Conservation (phyloP, 2,797 vertebrate genomes). For the Protosalanx chinensis region DNA sequence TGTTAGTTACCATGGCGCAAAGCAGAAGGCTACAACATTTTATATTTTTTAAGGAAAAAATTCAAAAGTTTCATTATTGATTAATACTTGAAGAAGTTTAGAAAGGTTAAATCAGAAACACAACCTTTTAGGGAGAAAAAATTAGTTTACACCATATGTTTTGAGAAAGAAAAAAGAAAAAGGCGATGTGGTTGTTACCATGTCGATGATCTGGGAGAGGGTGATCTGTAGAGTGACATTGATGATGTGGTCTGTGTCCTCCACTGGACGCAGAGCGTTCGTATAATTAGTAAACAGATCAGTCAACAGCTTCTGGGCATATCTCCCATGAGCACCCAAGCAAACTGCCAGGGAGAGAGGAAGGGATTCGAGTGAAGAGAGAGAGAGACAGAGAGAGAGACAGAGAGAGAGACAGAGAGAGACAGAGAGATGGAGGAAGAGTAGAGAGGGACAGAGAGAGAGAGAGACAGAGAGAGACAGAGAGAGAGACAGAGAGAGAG, state of each 20-base stretch:
- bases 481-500: neutral
- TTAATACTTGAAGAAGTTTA: too few species aligned
- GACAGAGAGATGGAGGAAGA: neutral
- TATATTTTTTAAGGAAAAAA: too few species aligned
- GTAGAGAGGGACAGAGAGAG: constrained; percentile 4
- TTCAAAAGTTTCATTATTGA: too few species aligned
- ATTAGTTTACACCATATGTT: too few species aligned
- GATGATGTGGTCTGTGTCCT: constrained; percentile 78
- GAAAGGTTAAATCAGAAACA: too few species aligned
- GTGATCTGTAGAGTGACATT: constrained; percentile 67
- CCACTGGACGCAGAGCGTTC: constrained; percentile 82
- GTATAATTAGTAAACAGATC: constrained; percentile 87
- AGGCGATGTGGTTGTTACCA: constrained; percentile 55
- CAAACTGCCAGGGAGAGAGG: constrained; percentile 62
- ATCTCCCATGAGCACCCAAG: constrained; percentile 73
- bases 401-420: neutral
- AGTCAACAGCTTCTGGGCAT: constrained; percentile 80
- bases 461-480: constrained; percentile 2
- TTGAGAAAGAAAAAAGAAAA: too few species aligned
- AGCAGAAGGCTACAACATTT: too few species aligned
- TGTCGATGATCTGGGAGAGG: constrained; percentile 78
- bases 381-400: neutral
- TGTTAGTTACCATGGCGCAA: too few species aligned
- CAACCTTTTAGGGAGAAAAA: too few species aligned
- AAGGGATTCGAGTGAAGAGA: neutral